These are phyloP conservation scores for Oikopleura dioica DNA, from an alignment of 23 tunicate species.

Conservation along the genomic window DNA sequence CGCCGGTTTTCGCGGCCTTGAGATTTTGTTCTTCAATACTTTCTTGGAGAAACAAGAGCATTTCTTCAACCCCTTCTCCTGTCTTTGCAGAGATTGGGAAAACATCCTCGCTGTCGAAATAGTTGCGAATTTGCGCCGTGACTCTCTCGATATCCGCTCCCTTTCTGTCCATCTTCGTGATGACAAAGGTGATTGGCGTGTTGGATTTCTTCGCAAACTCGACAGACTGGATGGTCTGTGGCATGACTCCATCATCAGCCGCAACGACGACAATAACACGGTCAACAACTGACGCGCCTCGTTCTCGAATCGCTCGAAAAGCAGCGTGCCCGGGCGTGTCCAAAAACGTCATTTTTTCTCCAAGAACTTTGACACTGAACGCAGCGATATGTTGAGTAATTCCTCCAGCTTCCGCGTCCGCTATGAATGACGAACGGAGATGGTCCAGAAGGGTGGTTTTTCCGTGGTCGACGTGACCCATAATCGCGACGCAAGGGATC, in stretches of 20 bases:
- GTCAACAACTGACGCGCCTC: slow-evolving; percentile 88
- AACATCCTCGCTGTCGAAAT: not conserved
- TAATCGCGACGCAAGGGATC: slow-evolving; percentile 44
- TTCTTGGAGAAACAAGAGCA: not conserved
- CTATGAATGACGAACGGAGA: slow-evolving; percentile 38
- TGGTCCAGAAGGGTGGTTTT: slow-evolving; percentile 44
- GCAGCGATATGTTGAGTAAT: slow-evolving; percentile 37
- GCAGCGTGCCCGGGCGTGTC: slow-evolving; percentile 95
- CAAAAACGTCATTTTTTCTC: slow-evolving; percentile 32
- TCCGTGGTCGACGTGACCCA: slow-evolving; percentile 83
- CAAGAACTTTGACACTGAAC: not conserved
- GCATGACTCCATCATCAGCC: slow-evolving; percentile 94
- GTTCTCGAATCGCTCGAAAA: slow-evolving; percentile 39
- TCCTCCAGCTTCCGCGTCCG: slow-evolving; percentile 65
- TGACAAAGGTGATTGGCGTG: slow-evolving; percentile 38
- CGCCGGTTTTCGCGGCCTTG: slow-evolving; percentile 15
- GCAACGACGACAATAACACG: slow-evolving; percentile 71
- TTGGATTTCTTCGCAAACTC: slow-evolving; percentile 27
- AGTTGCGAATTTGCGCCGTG: not conserved
- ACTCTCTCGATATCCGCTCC: slow-evolving; percentile 34
- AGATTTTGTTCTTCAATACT: slow-evolving; percentile 23
- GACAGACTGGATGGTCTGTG: slow-evolving; percentile 61
- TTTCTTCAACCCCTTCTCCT: not conserved
- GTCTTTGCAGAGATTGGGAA: not conserved
- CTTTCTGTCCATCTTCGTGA: slow-evolving; percentile 49